Percentiles rank a stretch among this genome's conserved stretches.
Conservation (phyloP, 2,888 invertebrate species). For the Chrysolina oricalcia region DNA sequence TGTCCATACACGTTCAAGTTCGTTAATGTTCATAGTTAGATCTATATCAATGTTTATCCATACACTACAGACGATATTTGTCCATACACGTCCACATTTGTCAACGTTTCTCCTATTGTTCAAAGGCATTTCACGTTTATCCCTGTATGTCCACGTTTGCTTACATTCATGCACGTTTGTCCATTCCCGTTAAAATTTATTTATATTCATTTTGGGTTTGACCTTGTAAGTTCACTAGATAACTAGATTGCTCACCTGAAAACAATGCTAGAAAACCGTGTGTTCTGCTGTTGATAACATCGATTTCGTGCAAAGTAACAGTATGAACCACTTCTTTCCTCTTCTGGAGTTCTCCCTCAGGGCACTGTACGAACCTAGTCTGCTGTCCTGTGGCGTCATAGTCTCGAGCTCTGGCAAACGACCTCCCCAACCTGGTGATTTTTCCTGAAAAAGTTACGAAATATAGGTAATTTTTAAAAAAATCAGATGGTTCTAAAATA, state of each 20-base stretch:
- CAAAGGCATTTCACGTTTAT: too few species aligned
- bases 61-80: too few species aligned
- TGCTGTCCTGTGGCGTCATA: conserved; percentile 94
- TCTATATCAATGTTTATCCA: too few species aligned
- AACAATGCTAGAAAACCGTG: conserved; percentile 98
- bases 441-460: conserved; percentile 61
- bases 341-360: conserved; percentile 98
- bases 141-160: too few species aligned
- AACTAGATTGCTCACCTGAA: conserved; percentile 76
- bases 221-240: neutral
- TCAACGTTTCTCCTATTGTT: too few species aligned
- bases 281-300: conserved; percentile 98
- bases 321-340: conserved; percentile 98
- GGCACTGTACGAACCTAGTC: conserved; percentile 96
- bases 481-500: neutral
- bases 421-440: conserved; percentile 83
- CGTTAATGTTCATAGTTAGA: too few species aligned
- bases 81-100: too few species aligned
- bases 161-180: too few species aligned
- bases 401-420: conserved; percentile 96
- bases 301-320: conserved; percentile 98
- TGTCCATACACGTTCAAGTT: too few species aligned
- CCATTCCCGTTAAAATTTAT: too few species aligned
- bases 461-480: neutral
- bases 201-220: too few species aligned